Base-by-base conservation (phyloP, 2,113 vertebrate species). In the Cheilinus undulatus region DNA sequence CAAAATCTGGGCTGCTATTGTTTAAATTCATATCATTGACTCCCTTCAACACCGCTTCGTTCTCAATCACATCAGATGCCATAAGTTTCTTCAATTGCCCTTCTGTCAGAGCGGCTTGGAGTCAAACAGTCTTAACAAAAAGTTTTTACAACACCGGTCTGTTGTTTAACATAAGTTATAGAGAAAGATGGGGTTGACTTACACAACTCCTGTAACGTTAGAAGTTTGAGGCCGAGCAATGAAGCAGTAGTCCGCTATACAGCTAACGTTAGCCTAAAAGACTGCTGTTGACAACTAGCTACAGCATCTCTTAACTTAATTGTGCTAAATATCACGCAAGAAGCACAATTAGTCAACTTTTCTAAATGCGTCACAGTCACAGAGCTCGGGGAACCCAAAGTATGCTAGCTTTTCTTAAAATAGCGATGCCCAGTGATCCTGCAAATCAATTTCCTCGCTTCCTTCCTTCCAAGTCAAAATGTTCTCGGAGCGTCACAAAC, bases 1-100 rank as follows among this genome's bases (percentile, higher is more conserved):
- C 91, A 40, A 66, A 60, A 13, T 86, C 90, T 30, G 61, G 17
- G 26, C 78, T 75, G 62, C 86, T 89, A 78, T 89, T 91, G 90
- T 91, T 92, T 68, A 84, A 27, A 61, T 42, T 82, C 70, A 70
- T 68, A 15, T 90, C 88, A 56, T 67, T 73, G 5, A 61, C 66
- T 78, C 43, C 81, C 49, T 82, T 91, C 30, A 87, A 50, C 59
- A 67, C 85, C 14, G 73, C 85, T 53, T 91, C 89, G 38, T 76
- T 81, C 71, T 86, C 89, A 13, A 78, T 78, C 67, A 79, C 84
- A 69, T 92, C 91, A 61, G 93, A 84, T 68, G 91, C 93, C 93
- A 94, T 93, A n/a, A 23, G 66, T 38, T 61, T 62, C 23, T 34
- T 46, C 51, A 24, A 32, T 52, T 40, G 46, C 49, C 32, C 56